Evolutionary conservation across 2,888 invertebrate species (phyloP).

Genomic region (Catonia carolina): DNA sequence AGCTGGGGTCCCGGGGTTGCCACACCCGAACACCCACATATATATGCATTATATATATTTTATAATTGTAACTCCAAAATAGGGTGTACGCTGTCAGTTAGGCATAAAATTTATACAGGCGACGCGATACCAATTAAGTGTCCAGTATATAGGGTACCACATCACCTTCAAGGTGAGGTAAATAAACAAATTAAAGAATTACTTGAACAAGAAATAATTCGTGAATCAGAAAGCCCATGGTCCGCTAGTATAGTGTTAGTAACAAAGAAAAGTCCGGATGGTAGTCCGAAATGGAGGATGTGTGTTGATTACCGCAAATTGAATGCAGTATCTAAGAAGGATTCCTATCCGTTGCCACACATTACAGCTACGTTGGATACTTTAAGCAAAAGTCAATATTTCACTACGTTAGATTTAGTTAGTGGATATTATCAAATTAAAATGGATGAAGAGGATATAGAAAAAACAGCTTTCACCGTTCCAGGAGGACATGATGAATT

Average conservation of each 20-base stretch:
- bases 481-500: conserved; percentile 31
- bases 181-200: conserved; percentile 31
- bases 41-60: too few species aligned
- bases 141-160: conserved; percentile 13
- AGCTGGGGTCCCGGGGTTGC: too few species aligned
- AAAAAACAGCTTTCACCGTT: conserved; percentile 16
- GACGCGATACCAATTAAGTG: not conserved
- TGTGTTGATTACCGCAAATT: conserved; percentile 36
- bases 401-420: conserved; percentile 35
- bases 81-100: not conserved
- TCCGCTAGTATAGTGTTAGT: conserved; percentile 39
- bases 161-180: conserved; percentile 13
- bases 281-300: conserved; percentile 30
- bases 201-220: conserved; percentile 33
- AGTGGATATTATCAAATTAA: conserved; percentile 37
- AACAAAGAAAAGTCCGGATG: conserved; percentile 37
- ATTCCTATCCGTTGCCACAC: conserved; percentile 37
- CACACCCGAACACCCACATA: too few species aligned
- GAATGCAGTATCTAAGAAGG: conserved; percentile 36
- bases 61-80: too few species aligned
- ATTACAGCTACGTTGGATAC: conserved; percentile 37
- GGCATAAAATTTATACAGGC: conserved; percentile 6
- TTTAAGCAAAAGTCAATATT: conserved; percentile 32
- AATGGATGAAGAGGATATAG: conserved; percentile 24
- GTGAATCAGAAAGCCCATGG: conserved; percentile 38